Percentiles rank a stretch among this genome's conserved stretches.
Conservation (phyloP, 2,888 invertebrate species). For the Eudasyphora cyanicolor region DNA sequence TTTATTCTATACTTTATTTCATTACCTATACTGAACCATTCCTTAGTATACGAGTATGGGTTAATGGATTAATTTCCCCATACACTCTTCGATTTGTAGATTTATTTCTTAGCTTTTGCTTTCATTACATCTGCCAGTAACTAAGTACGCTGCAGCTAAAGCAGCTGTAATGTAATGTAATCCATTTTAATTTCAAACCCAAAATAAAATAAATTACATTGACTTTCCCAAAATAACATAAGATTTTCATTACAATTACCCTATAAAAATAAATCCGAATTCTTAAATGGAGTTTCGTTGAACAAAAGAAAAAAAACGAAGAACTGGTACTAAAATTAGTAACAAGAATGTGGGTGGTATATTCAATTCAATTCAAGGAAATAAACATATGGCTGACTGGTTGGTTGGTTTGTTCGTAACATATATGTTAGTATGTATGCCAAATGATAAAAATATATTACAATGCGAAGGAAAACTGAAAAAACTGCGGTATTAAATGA, state of each 20-base stretch:
- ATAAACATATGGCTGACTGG: background rate
- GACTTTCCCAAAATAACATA: conserved; percentile 6
- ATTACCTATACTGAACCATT: too few species aligned
- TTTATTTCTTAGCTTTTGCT: background rate
- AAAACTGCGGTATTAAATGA: too few species aligned
- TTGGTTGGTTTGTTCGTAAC: background rate
- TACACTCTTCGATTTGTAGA: background rate
- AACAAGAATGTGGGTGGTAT: background rate
- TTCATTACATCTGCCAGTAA: background rate
- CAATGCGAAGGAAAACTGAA: background rate
- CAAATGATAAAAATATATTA: background rate
- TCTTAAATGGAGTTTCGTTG: background rate
- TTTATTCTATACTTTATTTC: too few species aligned
- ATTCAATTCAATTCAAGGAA: background rate
- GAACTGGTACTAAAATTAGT: background rate
- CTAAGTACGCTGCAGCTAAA: background rate
- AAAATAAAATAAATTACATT: conserved; percentile 32
- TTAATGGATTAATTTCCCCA: too few species aligned
- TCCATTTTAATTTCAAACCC: conserved; percentile 22
- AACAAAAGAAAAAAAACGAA: too few species aligned
- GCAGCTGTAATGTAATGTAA: too few species aligned
- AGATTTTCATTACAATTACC: conserved; percentile 36
- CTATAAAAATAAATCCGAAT: conserved; percentile 40
- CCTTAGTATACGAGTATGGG: too few species aligned
- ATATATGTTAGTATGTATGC: too few species aligned